These are phyloP conservation scores for Sphaeridia pumilis DNA, from an alignment of 2,888 invertebrate species.

Conservation along the genomic window DNA sequence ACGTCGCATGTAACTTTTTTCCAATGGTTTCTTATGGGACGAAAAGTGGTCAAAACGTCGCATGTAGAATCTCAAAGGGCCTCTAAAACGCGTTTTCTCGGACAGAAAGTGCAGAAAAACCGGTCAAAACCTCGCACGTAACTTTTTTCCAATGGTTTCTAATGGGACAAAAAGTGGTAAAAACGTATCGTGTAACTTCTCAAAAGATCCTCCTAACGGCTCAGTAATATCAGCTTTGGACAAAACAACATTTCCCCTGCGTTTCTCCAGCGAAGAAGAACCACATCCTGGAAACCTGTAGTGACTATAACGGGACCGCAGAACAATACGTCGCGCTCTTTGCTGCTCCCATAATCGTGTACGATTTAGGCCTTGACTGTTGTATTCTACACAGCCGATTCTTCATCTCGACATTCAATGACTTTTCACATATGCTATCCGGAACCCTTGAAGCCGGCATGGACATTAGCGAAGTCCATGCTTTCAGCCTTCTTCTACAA, in stretches of 20 bases:
- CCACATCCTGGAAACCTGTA: slow-evolving; percentile 82
- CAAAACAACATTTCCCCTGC: slow-evolving; percentile 57
- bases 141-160: too few relatives aligned
- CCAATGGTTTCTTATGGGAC: too few relatives aligned
- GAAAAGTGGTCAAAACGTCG: too few relatives aligned
- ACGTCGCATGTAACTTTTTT: too few relatives aligned
- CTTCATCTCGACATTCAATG: slow-evolving; percentile 72
- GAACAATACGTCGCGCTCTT: slow-evolving; percentile 71
- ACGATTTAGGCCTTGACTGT: slow-evolving; percentile 54
- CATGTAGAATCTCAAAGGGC: too few relatives aligned
- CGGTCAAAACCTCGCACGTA: too few relatives aligned
- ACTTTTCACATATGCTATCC: slow-evolving; percentile 98
- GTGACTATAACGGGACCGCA: slow-evolving; percentile 82
- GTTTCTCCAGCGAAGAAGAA: slow-evolving; percentile 61
- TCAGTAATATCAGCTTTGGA: slow-evolving; percentile 61
- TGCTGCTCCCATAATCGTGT: slow-evolving; percentile 56
- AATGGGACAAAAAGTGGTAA: too few relatives aligned
- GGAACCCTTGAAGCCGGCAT: slow-evolving; percentile 77
- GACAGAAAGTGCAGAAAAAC: too few relatives aligned
- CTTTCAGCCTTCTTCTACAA: too few relatives aligned
- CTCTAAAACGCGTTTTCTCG: too few relatives aligned
- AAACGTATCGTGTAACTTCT: too few relatives aligned
- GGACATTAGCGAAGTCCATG: too few relatives aligned
- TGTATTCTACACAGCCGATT: slow-evolving; percentile 40
- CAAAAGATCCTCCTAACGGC: slow-evolving; percentile 55